Conservation (phyloP, 2,113 vertebrate genomes). For the Psilopogon haemacephalus region DNA sequence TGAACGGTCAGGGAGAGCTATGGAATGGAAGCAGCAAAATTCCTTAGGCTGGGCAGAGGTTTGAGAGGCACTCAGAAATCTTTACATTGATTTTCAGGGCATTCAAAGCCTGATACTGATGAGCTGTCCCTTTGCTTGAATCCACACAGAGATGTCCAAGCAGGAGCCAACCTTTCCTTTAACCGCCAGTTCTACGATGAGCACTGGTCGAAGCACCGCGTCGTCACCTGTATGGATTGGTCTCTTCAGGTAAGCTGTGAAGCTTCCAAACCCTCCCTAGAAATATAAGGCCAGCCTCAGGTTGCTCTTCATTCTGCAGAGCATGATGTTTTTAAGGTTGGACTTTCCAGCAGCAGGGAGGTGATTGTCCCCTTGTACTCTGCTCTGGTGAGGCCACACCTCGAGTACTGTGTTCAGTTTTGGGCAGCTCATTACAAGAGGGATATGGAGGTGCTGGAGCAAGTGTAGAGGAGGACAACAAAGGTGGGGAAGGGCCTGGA, state of each 20-base stretch:
- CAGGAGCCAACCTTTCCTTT: constrained; percentile 91
- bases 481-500: no score
- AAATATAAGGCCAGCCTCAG: background rate
- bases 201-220: constrained; percentile 96
- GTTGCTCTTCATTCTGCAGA: background rate
- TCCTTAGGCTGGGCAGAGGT: background rate
- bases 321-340: background rate
- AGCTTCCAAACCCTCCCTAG: background rate
- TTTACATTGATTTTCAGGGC: background rate
- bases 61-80: background rate
- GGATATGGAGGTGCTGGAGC: no score
- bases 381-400: no score
- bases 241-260: constrained; percentile 88
- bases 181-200: constrained; percentile 95
- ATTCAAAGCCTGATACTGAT: background rate
- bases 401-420: no score
- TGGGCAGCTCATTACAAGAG: no score
- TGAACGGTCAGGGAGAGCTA: background rate
- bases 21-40: background rate
- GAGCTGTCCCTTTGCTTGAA: constrained; percentile 27
- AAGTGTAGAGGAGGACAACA: no score
- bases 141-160: constrained; percentile 85
- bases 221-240: constrained; percentile 97
- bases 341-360: no score
- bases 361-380: no score